These are phyloP conservation scores for Paedocypris micromegethes DNA, from an alignment of 2,797 vertebrate genomes.

Conservation along the genomic window DNA sequence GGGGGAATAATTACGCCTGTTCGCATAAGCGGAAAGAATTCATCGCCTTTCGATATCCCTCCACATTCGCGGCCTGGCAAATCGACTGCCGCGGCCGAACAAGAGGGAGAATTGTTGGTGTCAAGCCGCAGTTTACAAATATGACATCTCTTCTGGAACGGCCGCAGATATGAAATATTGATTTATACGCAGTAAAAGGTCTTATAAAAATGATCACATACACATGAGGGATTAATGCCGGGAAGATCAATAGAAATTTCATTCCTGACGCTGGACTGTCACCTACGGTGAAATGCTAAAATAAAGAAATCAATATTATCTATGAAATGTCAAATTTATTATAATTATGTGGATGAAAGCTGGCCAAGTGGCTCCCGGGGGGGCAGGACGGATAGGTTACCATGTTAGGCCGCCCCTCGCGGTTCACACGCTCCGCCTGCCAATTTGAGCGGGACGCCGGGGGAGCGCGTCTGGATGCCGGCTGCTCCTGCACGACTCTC, in stretches of 20 bases:
- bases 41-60: slow-evolving; percentile 43
- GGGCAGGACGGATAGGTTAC: slow-evolving; percentile 98
- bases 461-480: slow-evolving; percentile 80
- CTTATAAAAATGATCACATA: slow-evolving; percentile 99
- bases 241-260: slow-evolving; percentile 99
- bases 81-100: slow-evolving; percentile 99
- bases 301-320: slow-evolving; percentile 99
- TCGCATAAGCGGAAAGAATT: slow-evolving; percentile 56
- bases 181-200: slow-evolving; percentile 99
- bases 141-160: slow-evolving; percentile 99
- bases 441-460: slow-evolving; percentile 99
- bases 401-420: slow-evolving; percentile 94
- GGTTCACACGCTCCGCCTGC: slow-evolving; percentile 94
- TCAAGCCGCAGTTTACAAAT: slow-evolving; percentile 99
- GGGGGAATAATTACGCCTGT: slow-evolving; percentile 56
- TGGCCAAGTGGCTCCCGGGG: slow-evolving; percentile 99
- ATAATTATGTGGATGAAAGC: slow-evolving; percentile 99
- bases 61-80: slow-evolving; percentile 81
- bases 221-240: slow-evolving; percentile 99
- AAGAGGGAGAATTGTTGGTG: slow-evolving; percentile 99
- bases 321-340: slow-evolving; percentile 99
- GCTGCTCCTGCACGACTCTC: slow-evolving; percentile 95
- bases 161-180: slow-evolving; percentile 99
- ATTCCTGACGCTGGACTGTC: slow-evolving; percentile 99
- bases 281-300: slow-evolving; percentile 99